Evolutionary conservation across 2,888 invertebrate species (phyloP).

Genomic region (Andrena chrysosceles): DNA sequence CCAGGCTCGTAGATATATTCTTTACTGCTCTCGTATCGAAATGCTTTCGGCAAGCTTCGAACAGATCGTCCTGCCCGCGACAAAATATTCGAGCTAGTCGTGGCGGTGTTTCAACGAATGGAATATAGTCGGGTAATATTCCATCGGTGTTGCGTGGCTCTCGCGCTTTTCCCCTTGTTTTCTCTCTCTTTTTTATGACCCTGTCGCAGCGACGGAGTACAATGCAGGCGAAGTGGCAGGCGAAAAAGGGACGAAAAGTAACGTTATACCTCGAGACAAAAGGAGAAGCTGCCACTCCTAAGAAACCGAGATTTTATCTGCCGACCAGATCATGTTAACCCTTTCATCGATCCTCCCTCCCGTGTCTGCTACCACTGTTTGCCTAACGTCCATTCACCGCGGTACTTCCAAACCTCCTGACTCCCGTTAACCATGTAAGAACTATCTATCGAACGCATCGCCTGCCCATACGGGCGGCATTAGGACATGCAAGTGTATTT

Average conservation of each 20-base stretch:
- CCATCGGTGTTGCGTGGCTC: slow-evolving; percentile 20
- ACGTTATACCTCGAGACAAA: slow-evolving; percentile 14
- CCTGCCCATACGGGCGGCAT: background rate
- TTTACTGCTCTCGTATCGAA: too few relatives aligned
- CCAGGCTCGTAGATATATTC: too few relatives aligned
- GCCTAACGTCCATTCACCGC: slow-evolving; percentile 45
- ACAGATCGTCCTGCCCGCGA: background rate
- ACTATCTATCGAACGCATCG: slow-evolving; percentile 14
- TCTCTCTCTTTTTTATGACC: background rate
- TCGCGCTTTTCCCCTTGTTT: background rate
- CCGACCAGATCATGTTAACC: slow-evolving; percentile 50
- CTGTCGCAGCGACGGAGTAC: background rate
- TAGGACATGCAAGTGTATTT: background rate
- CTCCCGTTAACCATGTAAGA: slow-evolving; percentile 6
- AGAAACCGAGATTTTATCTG: slow-evolving; percentile 49
- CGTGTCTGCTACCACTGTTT: slow-evolving; percentile 49
- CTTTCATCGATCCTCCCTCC: slow-evolving; percentile 55
- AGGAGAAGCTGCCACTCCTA: slow-evolving; percentile 14
- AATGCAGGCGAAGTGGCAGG: background rate
- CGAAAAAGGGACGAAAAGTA: slow-evolving; percentile 13
- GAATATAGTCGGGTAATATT: slow-evolving; percentile 41
- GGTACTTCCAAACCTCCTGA: slow-evolving; percentile 10
- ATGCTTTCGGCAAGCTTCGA: background rate
- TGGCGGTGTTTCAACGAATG: background rate
- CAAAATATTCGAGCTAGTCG: slow-evolving; percentile 7